Evolutionary conservation across 2,888 invertebrate species (phyloP).

Genomic region (Aleiodes leptofemur): DNA sequence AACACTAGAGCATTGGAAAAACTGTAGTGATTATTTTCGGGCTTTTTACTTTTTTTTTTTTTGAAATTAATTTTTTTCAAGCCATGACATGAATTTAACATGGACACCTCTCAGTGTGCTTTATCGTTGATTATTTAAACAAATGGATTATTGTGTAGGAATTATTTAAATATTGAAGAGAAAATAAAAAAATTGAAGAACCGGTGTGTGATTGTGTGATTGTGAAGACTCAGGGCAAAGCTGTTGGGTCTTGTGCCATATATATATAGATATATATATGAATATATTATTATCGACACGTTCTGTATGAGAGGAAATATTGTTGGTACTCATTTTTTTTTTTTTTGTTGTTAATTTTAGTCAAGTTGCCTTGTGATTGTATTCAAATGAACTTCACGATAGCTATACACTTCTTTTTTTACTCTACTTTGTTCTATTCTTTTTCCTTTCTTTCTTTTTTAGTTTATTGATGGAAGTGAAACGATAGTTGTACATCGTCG

Average conservation of each 20-base stretch:
- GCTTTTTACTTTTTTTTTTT: neutral
- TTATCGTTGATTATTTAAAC: slow-evolving; percentile 25
- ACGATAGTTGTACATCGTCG: neutral
- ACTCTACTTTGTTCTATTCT: slow-evolving; percentile 14
- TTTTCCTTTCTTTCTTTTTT: slow-evolving; percentile 18
- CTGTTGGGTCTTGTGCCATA: slow-evolving; percentile 54
- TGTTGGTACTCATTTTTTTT: slow-evolving; percentile 47
- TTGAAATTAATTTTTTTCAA: neutral
- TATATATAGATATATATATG: neutral
- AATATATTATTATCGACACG: slow-evolving; percentile 48
- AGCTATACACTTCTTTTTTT: slow-evolving; percentile 7
- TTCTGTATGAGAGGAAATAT: slow-evolving; percentile 46
- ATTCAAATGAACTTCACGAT: slow-evolving; percentile 37
- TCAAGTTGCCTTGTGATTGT: slow-evolving; percentile 31
- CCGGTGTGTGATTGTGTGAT: slow-evolving; percentile 54
- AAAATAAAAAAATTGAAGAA: neutral
- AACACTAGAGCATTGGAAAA: slow-evolving; percentile 94
- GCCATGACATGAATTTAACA: neutral
- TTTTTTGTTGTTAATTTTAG: slow-evolving; percentile 29
- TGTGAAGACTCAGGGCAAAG: slow-evolving; percentile 45
- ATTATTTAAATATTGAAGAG: neutral
- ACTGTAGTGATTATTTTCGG: slow-evolving; percentile 78
- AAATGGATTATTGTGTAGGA: slow-evolving; percentile 18
- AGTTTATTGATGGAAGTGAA: neutral
- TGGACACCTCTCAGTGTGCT: slow-evolving; percentile 22